Evolutionary conservation across 1,140 invertebrate genomes (phyloP), one percentile per base, ranked within the genome.

Genomic region (Dermatophagoides farinae): DNA sequence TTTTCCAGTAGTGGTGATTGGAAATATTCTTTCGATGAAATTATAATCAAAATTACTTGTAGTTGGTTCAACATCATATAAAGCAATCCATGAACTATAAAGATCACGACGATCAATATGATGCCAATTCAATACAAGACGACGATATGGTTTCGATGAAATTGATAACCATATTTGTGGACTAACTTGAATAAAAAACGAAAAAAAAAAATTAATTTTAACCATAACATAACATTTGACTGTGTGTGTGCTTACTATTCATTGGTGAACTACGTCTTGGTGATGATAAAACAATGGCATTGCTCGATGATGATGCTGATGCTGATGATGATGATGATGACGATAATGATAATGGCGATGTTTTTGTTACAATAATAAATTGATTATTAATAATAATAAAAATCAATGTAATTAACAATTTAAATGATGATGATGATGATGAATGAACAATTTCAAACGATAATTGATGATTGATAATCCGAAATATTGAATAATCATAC

Each of bases 151-250:
- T 23, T 44, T 39, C 14, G 53, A 55, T 18, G 53, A 81, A 70
- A 60, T 81, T 77, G 20, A 85, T 77, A n/a, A 85, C 71, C 69
- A 85, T 80, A 65, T 80, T 85, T 22, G 79, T 81, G 11, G 84
- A 72, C 69, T 84, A 84, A 69, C 83, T 85, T 69, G 20, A 22
- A n/a, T 86, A 83, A 1, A 78, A 79, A 0, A 83, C 80, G 0
- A 84, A 74, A 25, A 85, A 79, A 66, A 83, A 84, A 6, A 80
- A 77, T 57, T 77, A 73, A 6, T 77, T 71, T 68, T 78, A 77
- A 78, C 80, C 82, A 47, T 77, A 12, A 12, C 44, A 16, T 23
- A 14, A n/a, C n/a, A n/a, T n/a, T n/a, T n/a, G n/a, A n/a, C n/a
- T n/a, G n/a, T n/a, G n/a, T n/a, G n/a, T n/a, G n/a, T n/a, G n/a